Evolutionary conservation across 2,888 invertebrate genomes (phyloP).

Genomic region (Alviniconcha strummeri): DNA sequence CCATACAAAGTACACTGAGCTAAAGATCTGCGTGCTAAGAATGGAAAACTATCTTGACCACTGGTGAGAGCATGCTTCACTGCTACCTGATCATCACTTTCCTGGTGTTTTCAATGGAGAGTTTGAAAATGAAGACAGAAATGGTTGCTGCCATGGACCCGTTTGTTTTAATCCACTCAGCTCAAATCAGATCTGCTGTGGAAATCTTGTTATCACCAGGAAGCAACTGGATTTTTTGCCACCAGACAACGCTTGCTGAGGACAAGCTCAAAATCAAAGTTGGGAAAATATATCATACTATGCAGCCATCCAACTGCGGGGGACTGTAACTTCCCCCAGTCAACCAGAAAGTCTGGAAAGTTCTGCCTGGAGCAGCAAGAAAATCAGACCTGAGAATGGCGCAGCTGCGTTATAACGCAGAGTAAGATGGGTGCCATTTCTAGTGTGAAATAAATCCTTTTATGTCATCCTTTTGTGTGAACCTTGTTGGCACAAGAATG

Average conservation of each 20-base stretch:
- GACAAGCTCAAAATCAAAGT: background rate
- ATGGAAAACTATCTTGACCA: background rate
- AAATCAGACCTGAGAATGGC: too few species aligned
- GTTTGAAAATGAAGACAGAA: background rate
- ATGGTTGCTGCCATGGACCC: background rate
- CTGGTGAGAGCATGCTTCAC: background rate
- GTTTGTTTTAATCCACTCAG: background rate
- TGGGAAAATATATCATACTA: too few species aligned
- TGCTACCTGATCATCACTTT: background rate
- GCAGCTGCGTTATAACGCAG: too few species aligned
- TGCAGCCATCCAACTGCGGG: background rate
- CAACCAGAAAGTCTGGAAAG: too few species aligned
- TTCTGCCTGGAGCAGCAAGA: too few species aligned
- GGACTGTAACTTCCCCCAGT: too few species aligned
- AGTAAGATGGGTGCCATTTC: too few species aligned
- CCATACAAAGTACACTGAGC: background rate
- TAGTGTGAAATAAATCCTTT: too few species aligned
- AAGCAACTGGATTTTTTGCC: conserved; percentile 13
- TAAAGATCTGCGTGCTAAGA: conserved; percentile 9
- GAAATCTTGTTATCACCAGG: background rate
- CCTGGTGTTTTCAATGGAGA: background rate
- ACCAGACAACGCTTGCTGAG: background rate
- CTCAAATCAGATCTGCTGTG: background rate
- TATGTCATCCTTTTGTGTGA: too few species aligned
- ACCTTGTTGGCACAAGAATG: too few species aligned